Conservation (phyloP, 1,140 invertebrate genomes). For the Chionoecetes opilio region DNA sequence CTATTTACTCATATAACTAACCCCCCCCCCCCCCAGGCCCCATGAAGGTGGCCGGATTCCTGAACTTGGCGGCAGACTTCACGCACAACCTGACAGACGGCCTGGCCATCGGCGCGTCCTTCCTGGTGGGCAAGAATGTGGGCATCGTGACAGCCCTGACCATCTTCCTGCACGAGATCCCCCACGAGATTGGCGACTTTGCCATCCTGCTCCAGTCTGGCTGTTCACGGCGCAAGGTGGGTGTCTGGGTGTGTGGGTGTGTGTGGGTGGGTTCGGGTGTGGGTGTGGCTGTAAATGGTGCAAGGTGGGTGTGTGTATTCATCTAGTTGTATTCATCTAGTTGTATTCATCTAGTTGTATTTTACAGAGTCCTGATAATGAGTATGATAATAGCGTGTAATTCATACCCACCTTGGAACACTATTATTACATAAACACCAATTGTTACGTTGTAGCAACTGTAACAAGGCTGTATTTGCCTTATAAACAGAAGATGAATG, state of each 20-base stretch:
- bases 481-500: too few relatives aligned
- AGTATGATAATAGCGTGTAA: too few relatives aligned
- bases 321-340: too few relatives aligned
- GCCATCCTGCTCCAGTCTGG: constrained; percentile 98
- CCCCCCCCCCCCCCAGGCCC: constrained; percentile 84
- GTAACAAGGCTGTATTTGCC: too few relatives aligned
- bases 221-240: constrained; percentile 88
- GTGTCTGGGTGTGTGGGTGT: neutral
- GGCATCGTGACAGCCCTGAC: constrained; percentile 96
- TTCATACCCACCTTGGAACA: too few relatives aligned
- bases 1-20: too few relatives aligned
- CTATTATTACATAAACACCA: too few relatives aligned
- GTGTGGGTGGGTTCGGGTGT: neutral
- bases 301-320: neutral
- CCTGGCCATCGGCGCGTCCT: constrained; percentile 98
- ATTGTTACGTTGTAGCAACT: too few relatives aligned
- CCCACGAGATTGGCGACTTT: constrained; percentile 99
- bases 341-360: too few relatives aligned
- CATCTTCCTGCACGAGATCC: constrained; percentile 97
- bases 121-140: constrained; percentile 92
- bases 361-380: too few relatives aligned
- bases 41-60: constrained; percentile 96
- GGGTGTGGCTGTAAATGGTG: neutral
- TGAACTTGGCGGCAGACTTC: constrained; percentile 97
- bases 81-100: constrained; percentile 99